These are phyloP conservation scores for Spongilla lacustris DNA, from an alignment of 37 sponge, comb jelly and placozoan species.

Conservation along the genomic window DNA sequence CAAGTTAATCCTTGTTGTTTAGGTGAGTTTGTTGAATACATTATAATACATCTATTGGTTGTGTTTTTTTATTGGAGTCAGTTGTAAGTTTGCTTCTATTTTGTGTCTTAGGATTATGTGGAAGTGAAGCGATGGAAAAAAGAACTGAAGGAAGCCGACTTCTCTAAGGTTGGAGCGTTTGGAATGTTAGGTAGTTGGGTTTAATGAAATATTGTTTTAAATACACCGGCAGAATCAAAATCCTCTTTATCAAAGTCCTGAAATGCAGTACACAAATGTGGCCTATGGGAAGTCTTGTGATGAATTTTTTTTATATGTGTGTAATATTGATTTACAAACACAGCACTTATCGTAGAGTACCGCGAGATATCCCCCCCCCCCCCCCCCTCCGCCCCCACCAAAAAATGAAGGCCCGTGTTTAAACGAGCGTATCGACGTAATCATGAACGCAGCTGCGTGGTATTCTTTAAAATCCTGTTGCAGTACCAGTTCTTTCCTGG, in stretches of 20 bases:
- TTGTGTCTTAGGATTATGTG: conserved; percentile 38
- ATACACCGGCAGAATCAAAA: conserved; percentile 61
- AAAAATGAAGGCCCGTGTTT: no score
- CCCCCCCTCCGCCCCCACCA: no score
- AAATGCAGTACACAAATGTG: conserved; percentile 67
- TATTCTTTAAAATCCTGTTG: no score
- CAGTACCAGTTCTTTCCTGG: no score
- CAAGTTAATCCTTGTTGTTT: conserved; percentile 51
- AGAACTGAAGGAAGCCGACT: conserved; percentile 46
- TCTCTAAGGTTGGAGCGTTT: conserved; percentile 49
- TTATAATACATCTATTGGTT: no score
- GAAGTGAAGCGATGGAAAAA: conserved; percentile 54
- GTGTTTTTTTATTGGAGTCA: no score
- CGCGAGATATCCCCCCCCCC: no score
- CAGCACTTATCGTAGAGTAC: no score
- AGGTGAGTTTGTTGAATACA: conserved; percentile 49
- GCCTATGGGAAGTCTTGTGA: conserved; percentile 51
- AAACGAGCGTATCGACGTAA: no score
- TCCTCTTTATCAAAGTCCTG: conserved; percentile 76
- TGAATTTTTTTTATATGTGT: no score
- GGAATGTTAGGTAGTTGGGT: not conserved
- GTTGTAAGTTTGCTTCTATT: not conserved
- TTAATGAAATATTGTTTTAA: not conserved
- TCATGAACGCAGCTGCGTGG: no score
- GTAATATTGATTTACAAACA: no score